These are phyloP conservation scores for Conistra vaccinii DNA, from an alignment of 2,888 invertebrate species.

Conservation along the genomic window DNA sequence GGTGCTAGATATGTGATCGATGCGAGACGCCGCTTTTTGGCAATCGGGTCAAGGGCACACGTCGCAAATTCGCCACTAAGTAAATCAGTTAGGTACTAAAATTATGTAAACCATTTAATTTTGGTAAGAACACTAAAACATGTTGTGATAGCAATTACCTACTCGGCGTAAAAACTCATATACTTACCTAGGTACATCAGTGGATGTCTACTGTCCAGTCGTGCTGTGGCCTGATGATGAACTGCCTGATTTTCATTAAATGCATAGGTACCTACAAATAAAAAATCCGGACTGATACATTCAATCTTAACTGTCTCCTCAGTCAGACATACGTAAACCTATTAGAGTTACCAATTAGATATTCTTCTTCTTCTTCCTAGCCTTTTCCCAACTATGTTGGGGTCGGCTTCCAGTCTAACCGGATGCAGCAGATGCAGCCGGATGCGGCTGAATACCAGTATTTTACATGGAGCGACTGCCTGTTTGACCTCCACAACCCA, in stretches of 20 bases:
- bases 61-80: slow-evolving; percentile 8
- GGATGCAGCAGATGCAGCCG: too few relatives aligned
- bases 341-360: not conserved
- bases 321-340: not conserved
- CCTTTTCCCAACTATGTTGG: too few relatives aligned
- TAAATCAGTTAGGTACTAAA: not conserved
- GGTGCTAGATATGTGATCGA: slow-evolving; percentile 4
- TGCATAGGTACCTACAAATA: not conserved
- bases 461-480: too few relatives aligned
- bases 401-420: too few relatives aligned
- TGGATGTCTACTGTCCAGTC: not conserved
- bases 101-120: not conserved
- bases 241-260: not conserved
- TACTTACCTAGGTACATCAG: not conserved
- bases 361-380: too few relatives aligned
- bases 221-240: not conserved
- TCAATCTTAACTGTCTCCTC: not conserved
- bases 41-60: slow-evolving; percentile 50
- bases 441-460: too few relatives aligned
- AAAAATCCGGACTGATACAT: not conserved
- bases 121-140: not conserved
- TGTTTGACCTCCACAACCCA: too few relatives aligned
- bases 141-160: not conserved
- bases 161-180: not conserved
- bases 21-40: slow-evolving; percentile 7